phyloP scores from a whole-genome alignment of 2,797 vertebrate genomes.

The Hyperoplus immaculatus region DNA sequence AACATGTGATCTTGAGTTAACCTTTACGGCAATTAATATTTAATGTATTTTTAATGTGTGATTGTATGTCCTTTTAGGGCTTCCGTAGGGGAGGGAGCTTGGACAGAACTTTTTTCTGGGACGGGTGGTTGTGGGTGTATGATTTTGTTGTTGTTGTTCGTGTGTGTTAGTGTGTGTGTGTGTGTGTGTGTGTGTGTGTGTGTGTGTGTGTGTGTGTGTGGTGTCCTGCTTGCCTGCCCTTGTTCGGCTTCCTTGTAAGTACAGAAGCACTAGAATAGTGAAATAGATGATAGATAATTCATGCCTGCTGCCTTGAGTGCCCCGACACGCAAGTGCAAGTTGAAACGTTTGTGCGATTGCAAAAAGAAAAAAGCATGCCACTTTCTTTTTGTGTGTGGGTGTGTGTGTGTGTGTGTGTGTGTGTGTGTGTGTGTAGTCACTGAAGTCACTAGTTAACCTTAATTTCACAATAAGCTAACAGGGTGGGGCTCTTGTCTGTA shows the following conservation, averaged over 20 bases:
- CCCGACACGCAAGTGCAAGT: slow-evolving; percentile 72
- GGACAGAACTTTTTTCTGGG: slow-evolving; percentile 58
- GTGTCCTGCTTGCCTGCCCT: slow-evolving; percentile 66
- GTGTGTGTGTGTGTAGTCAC: slow-evolving; percentile 63
- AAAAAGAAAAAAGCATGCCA: slow-evolving; percentile 73
- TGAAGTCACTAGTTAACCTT: slow-evolving; percentile 83
- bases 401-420: slow-evolving; percentile 44
- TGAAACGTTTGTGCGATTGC: slow-evolving; percentile 36
- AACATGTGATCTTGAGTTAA: no score
- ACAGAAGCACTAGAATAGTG: slow-evolving; percentile 71
- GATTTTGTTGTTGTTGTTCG: slow-evolving; percentile 61
- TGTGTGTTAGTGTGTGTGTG: slow-evolving; percentile 41
- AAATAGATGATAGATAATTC: slow-evolving; percentile 78
- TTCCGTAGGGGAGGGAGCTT: slow-evolving; percentile 34
- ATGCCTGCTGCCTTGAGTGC: slow-evolving; percentile 80
- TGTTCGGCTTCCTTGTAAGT: slow-evolving; percentile 69
- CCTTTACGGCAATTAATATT: no score
- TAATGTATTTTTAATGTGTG: no score
- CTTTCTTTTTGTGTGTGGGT: slow-evolving; percentile 54
- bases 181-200: slow-evolving; percentile 25
- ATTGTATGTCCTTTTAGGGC: no score
- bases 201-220: slow-evolving; percentile 33
- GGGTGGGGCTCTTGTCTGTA: slow-evolving; percentile 76
- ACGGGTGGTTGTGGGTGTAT: slow-evolving; percentile 41
- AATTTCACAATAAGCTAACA: slow-evolving; percentile 84